These are phyloP conservation scores for Catharus bicknelli DNA, from an alignment of 2,113 vertebrate genomes.

Conservation along the genomic window DNA sequence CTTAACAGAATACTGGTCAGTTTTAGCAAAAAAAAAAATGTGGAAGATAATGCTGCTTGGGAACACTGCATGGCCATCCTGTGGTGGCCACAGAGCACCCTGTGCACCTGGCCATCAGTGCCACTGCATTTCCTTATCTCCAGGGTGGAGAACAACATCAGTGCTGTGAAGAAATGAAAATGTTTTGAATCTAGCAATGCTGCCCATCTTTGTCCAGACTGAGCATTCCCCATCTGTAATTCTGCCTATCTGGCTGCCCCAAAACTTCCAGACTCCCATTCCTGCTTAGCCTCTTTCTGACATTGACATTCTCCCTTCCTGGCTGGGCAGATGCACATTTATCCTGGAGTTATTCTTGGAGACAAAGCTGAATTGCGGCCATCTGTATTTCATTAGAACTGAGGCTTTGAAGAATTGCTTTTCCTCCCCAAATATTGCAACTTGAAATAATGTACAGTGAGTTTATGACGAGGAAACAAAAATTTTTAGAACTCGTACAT, in stretches of 20 bases:
- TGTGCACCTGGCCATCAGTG: background rate
- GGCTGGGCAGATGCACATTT: accelerated
- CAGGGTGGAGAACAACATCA: background rate
- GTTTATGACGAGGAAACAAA: background rate
- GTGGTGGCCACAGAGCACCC: accelerated
- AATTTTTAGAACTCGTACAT: background rate
- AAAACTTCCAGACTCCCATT: background rate
- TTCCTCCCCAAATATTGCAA: background rate
- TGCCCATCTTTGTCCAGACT: background rate
- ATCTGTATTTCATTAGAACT: background rate
- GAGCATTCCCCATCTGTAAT: accelerated
- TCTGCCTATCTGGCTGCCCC: background rate
- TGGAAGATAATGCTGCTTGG: background rate
- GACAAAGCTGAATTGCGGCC: background rate
- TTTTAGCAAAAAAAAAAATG: background rate
- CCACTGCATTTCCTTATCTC: background rate
- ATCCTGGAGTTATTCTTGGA: background rate
- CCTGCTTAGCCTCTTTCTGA: background rate
- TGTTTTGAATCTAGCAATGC: accelerated
- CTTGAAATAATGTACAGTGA: background rate
- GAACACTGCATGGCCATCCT: background rate
- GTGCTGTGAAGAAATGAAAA: background rate
- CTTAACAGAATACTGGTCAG: accelerated
- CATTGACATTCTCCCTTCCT: accelerated
- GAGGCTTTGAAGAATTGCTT: background rate